These are phyloP conservation scores for Brachionus paranguensis DNA, from an alignment of 1,140 invertebrate genomes.

Conservation along the genomic window DNA sequence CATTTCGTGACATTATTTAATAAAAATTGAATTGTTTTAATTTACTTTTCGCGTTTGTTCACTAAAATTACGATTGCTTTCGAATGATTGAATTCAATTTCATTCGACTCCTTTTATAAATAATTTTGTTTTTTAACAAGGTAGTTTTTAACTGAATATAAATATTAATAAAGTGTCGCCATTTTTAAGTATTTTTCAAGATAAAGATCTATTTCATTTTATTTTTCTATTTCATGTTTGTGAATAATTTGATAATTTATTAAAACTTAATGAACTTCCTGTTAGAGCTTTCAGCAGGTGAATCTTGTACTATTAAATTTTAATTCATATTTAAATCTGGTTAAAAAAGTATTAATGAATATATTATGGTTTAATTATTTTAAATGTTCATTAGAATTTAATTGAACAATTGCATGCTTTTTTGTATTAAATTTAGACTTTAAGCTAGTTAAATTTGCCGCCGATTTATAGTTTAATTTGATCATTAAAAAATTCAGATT, in stretches of 20 bases:
- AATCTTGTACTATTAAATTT: neutral
- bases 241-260: neutral
- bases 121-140: neutral
- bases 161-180: neutral
- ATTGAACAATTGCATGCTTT: neutral
- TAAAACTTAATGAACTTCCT: neutral
- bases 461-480: neutral
- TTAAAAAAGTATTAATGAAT: neutral
- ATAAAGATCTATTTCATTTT: too few species aligned
- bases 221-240: neutral
- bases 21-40: neutral
- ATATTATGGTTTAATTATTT: neutral
- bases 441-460: neutral
- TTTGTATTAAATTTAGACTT: neutral
- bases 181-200: too few species aligned
- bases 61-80: neutral
- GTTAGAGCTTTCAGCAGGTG: neutral
- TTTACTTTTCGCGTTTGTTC: neutral
- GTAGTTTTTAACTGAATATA: neutral
- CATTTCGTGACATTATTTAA: neutral
- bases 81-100: neutral
- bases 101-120: neutral
- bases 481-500: neutral
- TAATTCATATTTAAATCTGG: neutral
- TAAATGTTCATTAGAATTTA: neutral